Conservation (phyloP, 2,888 invertebrate species). For the Philhelius pedissequus region DNA sequence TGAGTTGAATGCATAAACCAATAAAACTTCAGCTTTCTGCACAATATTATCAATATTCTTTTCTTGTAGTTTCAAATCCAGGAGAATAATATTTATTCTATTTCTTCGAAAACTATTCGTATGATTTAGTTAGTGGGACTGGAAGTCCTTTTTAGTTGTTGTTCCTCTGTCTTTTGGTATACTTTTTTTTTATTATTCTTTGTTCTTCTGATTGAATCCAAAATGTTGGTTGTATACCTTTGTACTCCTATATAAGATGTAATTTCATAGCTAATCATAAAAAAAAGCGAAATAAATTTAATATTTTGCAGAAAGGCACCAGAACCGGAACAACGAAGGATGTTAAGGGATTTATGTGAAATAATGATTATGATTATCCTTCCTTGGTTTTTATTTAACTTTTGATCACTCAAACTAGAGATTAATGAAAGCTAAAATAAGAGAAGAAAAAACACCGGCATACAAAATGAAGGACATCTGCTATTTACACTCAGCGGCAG, state of each 20-base stretch:
- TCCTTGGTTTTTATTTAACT: conserved; percentile 2
- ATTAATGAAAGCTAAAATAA: background rate
- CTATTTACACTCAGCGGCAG: conserved; percentile 8
- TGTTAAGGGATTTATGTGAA: background rate
- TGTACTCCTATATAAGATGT: no score
- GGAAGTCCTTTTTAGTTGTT: background rate
- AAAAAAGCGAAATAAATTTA: no score
- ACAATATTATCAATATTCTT: conserved; percentile 10
- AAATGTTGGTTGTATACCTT: background rate
- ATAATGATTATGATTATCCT: background rate
- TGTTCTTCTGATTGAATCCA: background rate
- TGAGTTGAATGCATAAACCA: conserved; percentile 65
- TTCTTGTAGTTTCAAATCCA: background rate
- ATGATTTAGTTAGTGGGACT: conserved; percentile 9
- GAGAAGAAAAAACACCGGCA: background rate
- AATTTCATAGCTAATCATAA: no score
- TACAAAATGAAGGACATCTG: background rate
- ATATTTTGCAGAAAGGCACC: background rate
- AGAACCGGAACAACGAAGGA: background rate
- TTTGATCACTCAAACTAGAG: conserved; percentile 21
- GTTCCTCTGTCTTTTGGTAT: background rate
- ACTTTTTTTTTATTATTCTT: background rate
- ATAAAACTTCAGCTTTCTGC: conserved; percentile 48
- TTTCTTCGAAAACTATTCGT: conserved; percentile 42
- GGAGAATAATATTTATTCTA: conserved; percentile 26